Conservation (phyloP, 2,113 vertebrate genomes). For the Synchiropus splendidus region DNA sequence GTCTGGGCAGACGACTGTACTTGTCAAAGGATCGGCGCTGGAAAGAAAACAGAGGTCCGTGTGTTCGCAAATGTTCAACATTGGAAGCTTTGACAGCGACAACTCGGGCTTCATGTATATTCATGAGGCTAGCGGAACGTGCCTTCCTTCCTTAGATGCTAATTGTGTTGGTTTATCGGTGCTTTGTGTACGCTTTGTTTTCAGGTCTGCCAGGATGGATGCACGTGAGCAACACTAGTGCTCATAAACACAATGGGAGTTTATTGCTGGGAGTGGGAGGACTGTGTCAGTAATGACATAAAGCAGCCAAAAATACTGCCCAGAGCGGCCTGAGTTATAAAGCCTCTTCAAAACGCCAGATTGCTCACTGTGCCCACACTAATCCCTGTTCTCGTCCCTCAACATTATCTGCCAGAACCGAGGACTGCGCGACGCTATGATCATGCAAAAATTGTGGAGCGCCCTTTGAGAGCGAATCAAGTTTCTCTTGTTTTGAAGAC, state of each 20-base stretch:
- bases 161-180: conserved; percentile 2
- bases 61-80: background rate
- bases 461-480: conserved; percentile 20
- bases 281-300: conserved; percentile 34
- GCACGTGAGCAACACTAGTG: conserved; percentile 13
- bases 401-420: conserved; percentile 25
- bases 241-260: conserved; percentile 24
- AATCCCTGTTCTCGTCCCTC: conserved; percentile 34
- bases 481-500: conserved; percentile 14
- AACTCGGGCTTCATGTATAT: conserved; percentile 1
- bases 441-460: conserved; percentile 12
- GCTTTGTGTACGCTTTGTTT: conserved; percentile 16
- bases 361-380: conserved; percentile 39
- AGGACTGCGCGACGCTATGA: conserved; percentile 15
- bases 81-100: background rate
- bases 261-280: conserved; percentile 21
- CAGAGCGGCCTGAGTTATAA: conserved; percentile 25
- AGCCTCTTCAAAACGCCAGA: conserved; percentile 37
- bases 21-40: conserved; percentile 6
- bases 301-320: conserved; percentile 26
- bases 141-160: background rate
- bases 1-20: conserved; percentile 2
- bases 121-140: conserved; percentile 3
- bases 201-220: conserved; percentile 11
- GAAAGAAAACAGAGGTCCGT: conserved; percentile 5